Conservation (phyloP, 1,140 invertebrate genomes). For the fruit fly (Drosophila melanogaster) region DNA sequence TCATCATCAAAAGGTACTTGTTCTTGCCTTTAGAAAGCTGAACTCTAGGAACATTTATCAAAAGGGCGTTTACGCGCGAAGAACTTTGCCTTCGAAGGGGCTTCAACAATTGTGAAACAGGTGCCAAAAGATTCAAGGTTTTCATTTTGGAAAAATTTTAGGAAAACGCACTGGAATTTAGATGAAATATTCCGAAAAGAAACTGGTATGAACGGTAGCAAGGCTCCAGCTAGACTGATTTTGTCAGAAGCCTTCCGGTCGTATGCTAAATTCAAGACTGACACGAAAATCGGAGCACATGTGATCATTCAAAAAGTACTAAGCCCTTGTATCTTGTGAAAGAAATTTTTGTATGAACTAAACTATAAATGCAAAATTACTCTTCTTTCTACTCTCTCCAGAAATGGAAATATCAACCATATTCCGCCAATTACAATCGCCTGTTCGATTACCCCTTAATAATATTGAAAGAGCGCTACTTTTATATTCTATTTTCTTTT, state of each 20-base stretch:
- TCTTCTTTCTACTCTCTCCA: background rate
- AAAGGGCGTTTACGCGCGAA: slow-evolving; percentile 15
- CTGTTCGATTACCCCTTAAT: no score
- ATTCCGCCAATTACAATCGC: no score
- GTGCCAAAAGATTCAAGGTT: slow-evolving; percentile 13
- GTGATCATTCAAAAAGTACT: background rate
- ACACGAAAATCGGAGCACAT: slow-evolving; percentile 1
- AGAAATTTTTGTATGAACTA: no score
- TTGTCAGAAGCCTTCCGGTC: background rate
- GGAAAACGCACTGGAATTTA: slow-evolving; percentile 1
- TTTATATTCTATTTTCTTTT: background rate
- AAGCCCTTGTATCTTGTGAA: no score
- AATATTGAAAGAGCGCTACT: no score
- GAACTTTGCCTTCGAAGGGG: background rate
- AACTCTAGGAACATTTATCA: slow-evolving; percentile 30
- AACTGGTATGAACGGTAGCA: background rate
- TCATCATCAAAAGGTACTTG: slow-evolving; percentile 12
- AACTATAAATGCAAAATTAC: no score
- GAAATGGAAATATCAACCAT: no score
- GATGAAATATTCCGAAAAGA: slow-evolving; percentile 16
- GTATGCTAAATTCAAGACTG: background rate
- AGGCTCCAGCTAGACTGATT: slow-evolving; percentile 7
- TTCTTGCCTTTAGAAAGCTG: slow-evolving; percentile 12
- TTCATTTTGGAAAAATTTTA: slow-evolving; percentile 1
- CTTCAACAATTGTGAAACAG: background rate